Percentiles rank a stretch among this genome's conserved stretches.
phyloP scores from a whole-genome alignment of 64 coral and sea anemone genomes.

The Dendrophyllia cribrosa region DNA sequence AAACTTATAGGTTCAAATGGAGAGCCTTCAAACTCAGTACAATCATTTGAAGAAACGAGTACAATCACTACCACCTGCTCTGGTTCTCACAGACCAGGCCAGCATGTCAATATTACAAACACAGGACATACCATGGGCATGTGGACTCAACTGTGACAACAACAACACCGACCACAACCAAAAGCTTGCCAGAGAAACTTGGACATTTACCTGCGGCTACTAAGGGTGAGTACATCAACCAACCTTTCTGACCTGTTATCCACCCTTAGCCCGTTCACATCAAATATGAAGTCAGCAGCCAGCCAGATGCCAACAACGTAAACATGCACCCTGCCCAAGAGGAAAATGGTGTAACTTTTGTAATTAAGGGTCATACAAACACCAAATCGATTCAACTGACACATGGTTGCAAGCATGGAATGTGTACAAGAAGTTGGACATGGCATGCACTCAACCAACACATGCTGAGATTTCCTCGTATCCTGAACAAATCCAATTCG shows the following conservation, averaged over 20 bases:
- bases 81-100: background rate
- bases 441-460: background rate
- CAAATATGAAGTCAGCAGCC: background rate
- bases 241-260: slow-evolving; percentile 13
- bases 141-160: no score
- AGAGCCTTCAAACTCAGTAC: background rate
- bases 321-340: background rate
- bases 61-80: background rate
- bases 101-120: no score
- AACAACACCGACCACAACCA: no score
- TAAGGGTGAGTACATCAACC: slow-evolving; percentile 12
- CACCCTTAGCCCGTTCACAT: background rate
- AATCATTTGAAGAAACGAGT: background rate
- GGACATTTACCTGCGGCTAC: background rate
- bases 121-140: no score
- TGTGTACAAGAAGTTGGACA: background rate
- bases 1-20: background rate
- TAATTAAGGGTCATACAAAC: background rate
- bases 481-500: slow-evolving; percentile 15
- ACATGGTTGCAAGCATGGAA: slow-evolving; percentile 49
- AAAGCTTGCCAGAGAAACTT: background rate
- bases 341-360: background rate
- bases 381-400: background rate
- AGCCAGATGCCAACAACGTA: no score
- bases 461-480: slow-evolving; percentile 14